Percentiles rank a stretch among this genome's conserved stretches.
Conservation (phyloP, 2,888 invertebrate genomes). For the Lumbricus terrestris region DNA sequence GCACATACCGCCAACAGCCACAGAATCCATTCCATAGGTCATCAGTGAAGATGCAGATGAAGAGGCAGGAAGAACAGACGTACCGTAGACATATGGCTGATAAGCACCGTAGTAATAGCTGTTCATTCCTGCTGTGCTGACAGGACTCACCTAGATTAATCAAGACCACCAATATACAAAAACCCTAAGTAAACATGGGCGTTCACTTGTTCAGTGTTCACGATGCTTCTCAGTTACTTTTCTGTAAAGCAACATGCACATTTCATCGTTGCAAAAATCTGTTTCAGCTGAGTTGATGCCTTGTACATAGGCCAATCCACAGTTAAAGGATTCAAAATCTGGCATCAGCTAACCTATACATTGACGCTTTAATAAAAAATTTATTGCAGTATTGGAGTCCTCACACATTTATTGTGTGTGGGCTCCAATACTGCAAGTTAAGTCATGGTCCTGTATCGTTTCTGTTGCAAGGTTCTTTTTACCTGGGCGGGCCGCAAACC, state of each 20-base stretch:
- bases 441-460: too few relatives aligned
- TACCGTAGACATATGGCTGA: slow-evolving; percentile 29
- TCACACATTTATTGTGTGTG: too few relatives aligned
- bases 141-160: not conserved
- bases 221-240: not conserved
- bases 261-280: not conserved
- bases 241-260: not conserved
- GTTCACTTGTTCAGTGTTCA: not conserved
- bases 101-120: not conserved
- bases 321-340: not conserved
- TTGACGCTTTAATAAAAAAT: not conserved
- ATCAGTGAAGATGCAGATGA: not conserved
- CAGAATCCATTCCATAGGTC: not conserved
- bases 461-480: too few relatives aligned
- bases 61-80: not conserved
- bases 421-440: not conserved
- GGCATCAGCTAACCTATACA: not conserved
- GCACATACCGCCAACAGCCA: not conserved
- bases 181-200: not conserved
- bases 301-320: not conserved
- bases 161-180: not conserved
- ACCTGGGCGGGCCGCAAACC: too few relatives aligned
- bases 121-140: not conserved
- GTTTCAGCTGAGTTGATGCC: not conserved
- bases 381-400: too few relatives aligned